Percentiles rank a stretch among this genome's conserved stretches.
Conservation (phyloP, 1,140 invertebrate species). For the Drosophila suzukii region DNA sequence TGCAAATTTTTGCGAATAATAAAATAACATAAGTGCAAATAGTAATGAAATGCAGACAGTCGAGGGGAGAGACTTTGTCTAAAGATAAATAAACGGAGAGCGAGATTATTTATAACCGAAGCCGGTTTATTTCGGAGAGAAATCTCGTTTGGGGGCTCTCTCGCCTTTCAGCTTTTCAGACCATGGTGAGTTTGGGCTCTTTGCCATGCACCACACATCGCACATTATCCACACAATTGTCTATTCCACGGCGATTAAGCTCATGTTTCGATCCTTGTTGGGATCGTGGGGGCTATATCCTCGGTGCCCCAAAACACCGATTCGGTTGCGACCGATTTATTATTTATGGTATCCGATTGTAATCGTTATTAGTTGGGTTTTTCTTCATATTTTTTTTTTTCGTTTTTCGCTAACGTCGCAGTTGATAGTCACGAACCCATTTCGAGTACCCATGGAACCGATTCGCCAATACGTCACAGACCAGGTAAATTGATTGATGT, state of each 20-base stretch:
- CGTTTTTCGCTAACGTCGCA: conserved; percentile 1
- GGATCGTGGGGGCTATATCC: neutral
- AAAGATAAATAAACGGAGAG: conserved; percentile 8
- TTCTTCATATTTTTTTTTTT: no score
- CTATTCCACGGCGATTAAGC: neutral
- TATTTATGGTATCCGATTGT: neutral
- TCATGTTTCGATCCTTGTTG: neutral
- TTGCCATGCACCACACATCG: no score
- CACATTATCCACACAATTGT: neutral
- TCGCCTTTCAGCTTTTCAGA: neutral
- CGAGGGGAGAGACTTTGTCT: neutral
- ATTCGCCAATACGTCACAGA: conserved; percentile 10
- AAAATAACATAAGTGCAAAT: neutral
- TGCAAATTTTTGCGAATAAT: neutral
- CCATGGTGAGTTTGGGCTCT: conserved; percentile 14
- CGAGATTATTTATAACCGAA: conserved; percentile 72
- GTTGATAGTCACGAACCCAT: conserved; percentile 3
- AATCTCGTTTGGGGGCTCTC: conserved; percentile 1
- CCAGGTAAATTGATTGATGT: conserved; percentile 22
- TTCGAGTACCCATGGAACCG: neutral
- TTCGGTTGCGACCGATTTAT: neutral
- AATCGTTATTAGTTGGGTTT: neutral
- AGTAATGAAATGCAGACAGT: neutral
- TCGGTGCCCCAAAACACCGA: neutral
- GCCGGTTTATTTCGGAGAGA: conserved; percentile 60